These are phyloP conservation scores for Crypturellus tataupa DNA, from an alignment of 2,797 vertebrate genomes.

Conservation along the genomic window DNA sequence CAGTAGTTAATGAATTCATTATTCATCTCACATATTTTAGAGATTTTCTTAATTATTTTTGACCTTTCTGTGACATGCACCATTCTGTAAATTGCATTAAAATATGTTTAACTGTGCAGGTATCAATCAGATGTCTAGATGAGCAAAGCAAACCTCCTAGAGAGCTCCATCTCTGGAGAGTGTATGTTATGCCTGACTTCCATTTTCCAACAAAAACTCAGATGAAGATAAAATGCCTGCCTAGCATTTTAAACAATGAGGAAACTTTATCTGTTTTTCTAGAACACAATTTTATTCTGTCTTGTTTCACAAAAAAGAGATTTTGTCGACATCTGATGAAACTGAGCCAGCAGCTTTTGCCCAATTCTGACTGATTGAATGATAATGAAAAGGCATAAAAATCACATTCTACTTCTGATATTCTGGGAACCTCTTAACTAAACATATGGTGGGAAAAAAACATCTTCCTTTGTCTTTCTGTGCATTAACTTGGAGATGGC, in stretches of 20 bases:
- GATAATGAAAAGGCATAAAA: neutral
- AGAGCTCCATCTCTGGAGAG: neutral
- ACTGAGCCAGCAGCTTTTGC: neutral
- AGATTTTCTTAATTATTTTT: neutral
- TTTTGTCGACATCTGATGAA: neutral
- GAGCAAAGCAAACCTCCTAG: neutral
- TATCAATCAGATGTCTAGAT: neutral
- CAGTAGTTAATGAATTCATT: neutral
- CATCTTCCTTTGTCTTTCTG: neutral
- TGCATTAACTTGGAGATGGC: neutral
- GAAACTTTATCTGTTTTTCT: neutral
- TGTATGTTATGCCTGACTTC: neutral
- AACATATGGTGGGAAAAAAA: neutral
- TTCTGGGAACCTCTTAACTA: neutral
- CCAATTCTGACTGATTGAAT: neutral
- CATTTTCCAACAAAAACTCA: neutral
- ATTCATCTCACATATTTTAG: neutral
- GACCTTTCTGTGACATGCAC: neutral
- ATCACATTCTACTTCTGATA: neutral
- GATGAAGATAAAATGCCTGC: neutral
- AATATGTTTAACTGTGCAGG: neutral
- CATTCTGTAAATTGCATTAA: neutral
- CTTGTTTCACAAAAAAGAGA: neutral
- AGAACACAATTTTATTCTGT: neutral
- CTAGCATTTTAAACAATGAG: neutral